Conservation (phyloP, 1,140 invertebrate species). For the Heliconius eleuchia region DNA sequence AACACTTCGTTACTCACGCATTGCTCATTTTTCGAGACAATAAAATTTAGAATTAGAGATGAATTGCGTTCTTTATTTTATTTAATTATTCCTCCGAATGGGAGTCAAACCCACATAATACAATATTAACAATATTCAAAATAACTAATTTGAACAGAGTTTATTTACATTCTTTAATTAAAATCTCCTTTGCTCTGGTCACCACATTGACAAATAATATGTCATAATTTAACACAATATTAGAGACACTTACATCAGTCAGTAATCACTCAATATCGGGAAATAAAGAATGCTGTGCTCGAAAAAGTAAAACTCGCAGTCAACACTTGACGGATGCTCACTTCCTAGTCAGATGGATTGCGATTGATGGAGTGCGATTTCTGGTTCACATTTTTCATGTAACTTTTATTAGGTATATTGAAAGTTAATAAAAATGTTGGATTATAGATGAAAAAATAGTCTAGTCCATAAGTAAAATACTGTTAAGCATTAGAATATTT, state of each 20-base stretch:
- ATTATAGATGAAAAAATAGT: background rate
- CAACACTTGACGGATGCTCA: slow-evolving; percentile 10
- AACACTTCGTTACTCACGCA: no score
- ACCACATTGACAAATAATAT: background rate
- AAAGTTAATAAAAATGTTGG: background rate
- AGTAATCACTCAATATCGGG: background rate
- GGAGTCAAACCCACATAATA: background rate
- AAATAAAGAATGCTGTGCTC: background rate
- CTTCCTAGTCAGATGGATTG: slow-evolving; percentile 1
- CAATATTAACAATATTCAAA: no score
- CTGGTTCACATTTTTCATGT: background rate
- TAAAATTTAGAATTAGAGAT: no score
- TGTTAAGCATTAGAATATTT: no score
- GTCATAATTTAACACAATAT: background rate
- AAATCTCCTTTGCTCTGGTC: no score
- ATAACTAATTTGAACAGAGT: no score
- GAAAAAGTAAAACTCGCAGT: background rate
- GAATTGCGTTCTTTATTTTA: no score
- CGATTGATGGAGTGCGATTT: background rate
- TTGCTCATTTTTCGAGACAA: no score
- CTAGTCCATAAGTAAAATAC: no score
- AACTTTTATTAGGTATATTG: background rate
- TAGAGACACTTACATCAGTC: background rate
- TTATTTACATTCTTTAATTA: no score
- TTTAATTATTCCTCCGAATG: no score